Conservation (phyloP, 2,888 invertebrate species). For the Tipula vernalis region DNA sequence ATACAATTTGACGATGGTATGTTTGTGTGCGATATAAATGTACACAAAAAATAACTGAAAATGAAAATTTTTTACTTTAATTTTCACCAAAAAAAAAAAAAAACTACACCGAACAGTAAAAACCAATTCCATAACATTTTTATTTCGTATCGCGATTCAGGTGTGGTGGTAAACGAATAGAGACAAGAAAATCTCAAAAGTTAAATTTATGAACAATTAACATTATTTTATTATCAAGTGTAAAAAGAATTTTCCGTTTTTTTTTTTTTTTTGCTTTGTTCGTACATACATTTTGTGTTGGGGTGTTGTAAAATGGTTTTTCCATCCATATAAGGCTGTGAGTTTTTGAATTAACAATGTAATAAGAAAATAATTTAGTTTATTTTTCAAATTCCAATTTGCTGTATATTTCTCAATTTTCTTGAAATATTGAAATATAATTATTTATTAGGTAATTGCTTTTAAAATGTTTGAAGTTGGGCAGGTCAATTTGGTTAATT, state of each 20-base stretch:
- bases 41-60: not conserved
- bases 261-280: not conserved
- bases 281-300: not conserved
- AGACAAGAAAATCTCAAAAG: not conserved
- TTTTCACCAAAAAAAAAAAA: not conserved
- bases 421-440: not conserved
- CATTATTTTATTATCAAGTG: not conserved
- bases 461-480: not conserved
- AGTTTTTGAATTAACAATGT: not conserved
- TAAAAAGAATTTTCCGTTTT: not conserved
- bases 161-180: not conserved
- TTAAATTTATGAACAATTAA: not conserved
- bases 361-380: not conserved
- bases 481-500: not conserved
- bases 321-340: not conserved
- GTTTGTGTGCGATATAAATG: not conserved
- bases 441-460: not conserved
- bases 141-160: not conserved
- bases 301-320: not conserved
- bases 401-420: not conserved
- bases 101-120: not conserved
- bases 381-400: not conserved
- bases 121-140: not conserved
- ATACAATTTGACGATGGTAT: not conserved
- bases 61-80: not conserved